Evolutionary conservation across 2,797 vertebrate species (phyloP).

Genomic region (Serranus cabrilla): DNA sequence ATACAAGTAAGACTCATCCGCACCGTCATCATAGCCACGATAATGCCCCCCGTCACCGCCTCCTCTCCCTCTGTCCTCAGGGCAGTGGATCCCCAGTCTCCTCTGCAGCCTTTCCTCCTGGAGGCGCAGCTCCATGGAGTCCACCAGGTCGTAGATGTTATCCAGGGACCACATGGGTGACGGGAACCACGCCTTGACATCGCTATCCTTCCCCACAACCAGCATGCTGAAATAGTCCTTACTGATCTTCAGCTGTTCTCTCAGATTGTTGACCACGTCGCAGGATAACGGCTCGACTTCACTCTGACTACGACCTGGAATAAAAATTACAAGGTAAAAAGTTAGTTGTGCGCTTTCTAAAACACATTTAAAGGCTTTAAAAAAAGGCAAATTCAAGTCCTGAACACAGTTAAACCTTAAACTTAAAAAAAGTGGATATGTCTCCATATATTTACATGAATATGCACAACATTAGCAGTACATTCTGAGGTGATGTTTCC

Average conservation of each 20-base stretch:
- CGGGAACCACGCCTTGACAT: constrained; percentile 86
- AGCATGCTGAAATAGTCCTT: constrained; percentile 88
- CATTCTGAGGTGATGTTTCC: too few relatives aligned
- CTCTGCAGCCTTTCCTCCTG: constrained; percentile 85
- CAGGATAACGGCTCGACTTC: constrained; percentile 78
- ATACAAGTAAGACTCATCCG: constrained; percentile 71
- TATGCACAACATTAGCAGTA: background rate
- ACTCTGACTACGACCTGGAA: constrained; percentile 83
- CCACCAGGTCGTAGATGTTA: constrained; percentile 86
- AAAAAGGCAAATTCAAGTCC: background rate
- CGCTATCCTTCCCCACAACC: constrained; percentile 85
- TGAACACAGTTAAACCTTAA: background rate
- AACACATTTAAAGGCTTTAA: background rate
- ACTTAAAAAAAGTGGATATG: too few relatives aligned
- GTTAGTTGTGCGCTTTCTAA: background rate
- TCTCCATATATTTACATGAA: too few relatives aligned
- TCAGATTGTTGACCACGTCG: constrained; percentile 78
- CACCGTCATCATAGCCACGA: constrained; percentile 63
- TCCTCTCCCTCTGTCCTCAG: constrained; percentile 72
- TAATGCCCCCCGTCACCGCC: constrained; percentile 52
- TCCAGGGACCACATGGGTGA: constrained; percentile 87
- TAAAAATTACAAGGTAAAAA: background rate
- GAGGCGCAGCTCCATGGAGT: constrained; percentile 84
- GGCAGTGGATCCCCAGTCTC: constrained; percentile 84
- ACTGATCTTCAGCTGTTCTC: constrained; percentile 85